Evolutionary conservation across 2,888 invertebrate species (phyloP).

Genomic region (Unio delphinus): DNA sequence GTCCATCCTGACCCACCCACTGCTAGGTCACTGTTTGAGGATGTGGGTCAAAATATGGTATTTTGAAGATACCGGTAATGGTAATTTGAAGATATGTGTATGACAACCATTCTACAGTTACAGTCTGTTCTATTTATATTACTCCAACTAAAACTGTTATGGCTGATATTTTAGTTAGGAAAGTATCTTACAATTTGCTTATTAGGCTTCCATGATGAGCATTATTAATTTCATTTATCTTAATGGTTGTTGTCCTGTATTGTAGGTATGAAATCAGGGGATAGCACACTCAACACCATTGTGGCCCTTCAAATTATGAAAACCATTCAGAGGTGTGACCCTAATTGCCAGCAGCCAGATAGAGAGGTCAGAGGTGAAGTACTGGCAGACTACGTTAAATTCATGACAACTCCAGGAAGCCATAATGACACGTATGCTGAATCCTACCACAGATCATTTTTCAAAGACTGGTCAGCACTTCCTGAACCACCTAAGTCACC

Average conservation of each 20-base stretch:
- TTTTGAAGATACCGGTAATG: too few relatives aligned
- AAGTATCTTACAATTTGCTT: too few relatives aligned
- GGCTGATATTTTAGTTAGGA: too few relatives aligned
- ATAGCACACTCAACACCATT: constrained; percentile 61
- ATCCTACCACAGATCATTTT: constrained; percentile 62
- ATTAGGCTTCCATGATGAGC: too few relatives aligned
- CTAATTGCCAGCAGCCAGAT: constrained; percentile 31
- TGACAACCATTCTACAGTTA: too few relatives aligned
- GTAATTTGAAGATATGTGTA: too few relatives aligned
- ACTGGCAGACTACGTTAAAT: constrained; percentile 59
- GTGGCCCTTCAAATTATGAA: constrained; percentile 52
- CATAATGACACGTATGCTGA: constrained; percentile 66
- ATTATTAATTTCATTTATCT: background rate
- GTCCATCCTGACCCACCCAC: too few relatives aligned
- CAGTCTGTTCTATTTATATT: too few relatives aligned
- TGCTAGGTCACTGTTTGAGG: too few relatives aligned
- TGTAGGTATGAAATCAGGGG: constrained; percentile 64
- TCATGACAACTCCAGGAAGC: constrained; percentile 63
- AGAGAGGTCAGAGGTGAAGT: constrained; percentile 47
- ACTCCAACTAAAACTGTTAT: too few relatives aligned
- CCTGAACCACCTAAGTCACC: constrained; percentile 34
- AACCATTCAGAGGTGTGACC: constrained; percentile 53
- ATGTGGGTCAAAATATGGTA: too few relatives aligned
- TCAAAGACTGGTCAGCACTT: constrained; percentile 53
- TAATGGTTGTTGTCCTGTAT: background rate